Conservation (phyloP, 2,797 vertebrate species). For the Aeoliscus strigatus region DNA sequence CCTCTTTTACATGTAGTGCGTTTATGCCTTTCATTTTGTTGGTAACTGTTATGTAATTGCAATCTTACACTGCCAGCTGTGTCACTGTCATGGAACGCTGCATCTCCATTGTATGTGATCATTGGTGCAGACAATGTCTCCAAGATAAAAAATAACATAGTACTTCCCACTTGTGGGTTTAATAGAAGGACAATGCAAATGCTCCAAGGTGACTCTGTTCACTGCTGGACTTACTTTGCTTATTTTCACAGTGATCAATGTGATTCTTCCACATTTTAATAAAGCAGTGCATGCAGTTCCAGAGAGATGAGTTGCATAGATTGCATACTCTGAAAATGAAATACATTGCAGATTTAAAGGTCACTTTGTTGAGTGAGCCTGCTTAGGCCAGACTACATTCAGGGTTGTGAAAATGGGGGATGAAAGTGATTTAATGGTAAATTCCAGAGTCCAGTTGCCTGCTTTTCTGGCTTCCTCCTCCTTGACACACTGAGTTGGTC, state of each 20-base stretch:
- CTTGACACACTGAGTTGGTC: too few species aligned
- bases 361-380: not conserved
- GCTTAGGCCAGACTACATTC: too few species aligned
- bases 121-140: not conserved
- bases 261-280: conserved; percentile 19
- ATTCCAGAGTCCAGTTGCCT: too few species aligned
- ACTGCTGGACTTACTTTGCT: conserved; percentile 29
- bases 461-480: too few species aligned
- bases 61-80: too few species aligned
- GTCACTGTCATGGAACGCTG: too few species aligned
- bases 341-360: conserved; percentile 6
- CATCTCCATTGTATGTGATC: too few species aligned
- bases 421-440: too few species aligned
- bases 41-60: too few species aligned
- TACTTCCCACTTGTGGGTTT: conserved; percentile 14
- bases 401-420: too few species aligned
- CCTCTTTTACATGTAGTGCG: too few species aligned
- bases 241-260: conserved; percentile 36
- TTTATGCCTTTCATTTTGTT: too few species aligned
- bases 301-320: conserved; percentile 1
- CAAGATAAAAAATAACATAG: conserved; percentile 16
- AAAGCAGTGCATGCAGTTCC: conserved; percentile 2
- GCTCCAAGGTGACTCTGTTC: conserved; percentile 15
- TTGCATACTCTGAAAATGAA: conserved; percentile 2
- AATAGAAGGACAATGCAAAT: conserved; percentile 2